Conservation (phyloP, 2,888 invertebrate species). For the Spodoptera exigua region DNA sequence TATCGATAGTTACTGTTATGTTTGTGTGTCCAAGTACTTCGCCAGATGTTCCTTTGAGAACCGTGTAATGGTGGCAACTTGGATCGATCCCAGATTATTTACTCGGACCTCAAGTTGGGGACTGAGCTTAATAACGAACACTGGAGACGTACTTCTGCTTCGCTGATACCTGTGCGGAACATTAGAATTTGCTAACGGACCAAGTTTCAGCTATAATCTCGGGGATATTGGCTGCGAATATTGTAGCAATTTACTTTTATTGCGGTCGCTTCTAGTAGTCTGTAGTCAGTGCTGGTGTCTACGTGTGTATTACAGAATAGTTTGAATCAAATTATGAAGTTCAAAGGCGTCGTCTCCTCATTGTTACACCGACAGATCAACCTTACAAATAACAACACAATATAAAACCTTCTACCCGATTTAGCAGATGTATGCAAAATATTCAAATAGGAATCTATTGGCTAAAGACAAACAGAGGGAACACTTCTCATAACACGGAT, state of each 20-base stretch:
- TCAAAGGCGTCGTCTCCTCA: not conserved
- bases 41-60: conserved; percentile 52
- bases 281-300: conserved; percentile 12
- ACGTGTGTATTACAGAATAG: conserved; percentile 9
- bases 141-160: conserved; percentile 17
- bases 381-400: not conserved
- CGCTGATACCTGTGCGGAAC: conserved; percentile 22
- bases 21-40: conserved; percentile 41
- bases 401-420: conserved; percentile 2
- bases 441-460: conserved; percentile 2
- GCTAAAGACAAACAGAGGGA: not conserved
- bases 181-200: conserved; percentile 33
- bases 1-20: conserved; percentile 54
- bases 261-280: conserved; percentile 13
- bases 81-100: conserved; percentile 47
- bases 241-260: conserved; percentile 13
- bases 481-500: not conserved
- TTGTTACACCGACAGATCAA: not conserved
- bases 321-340: not conserved
- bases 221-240: conserved; percentile 11
- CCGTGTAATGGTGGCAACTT: conserved; percentile 42
- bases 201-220: conserved; percentile 20
- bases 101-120: conserved; percentile 32
- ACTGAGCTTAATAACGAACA: conserved; percentile 30
- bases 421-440: not conserved